phyloP scores from a whole-genome alignment of 2,797 vertebrate species.

The Fundulus diaphanus region DNA sequence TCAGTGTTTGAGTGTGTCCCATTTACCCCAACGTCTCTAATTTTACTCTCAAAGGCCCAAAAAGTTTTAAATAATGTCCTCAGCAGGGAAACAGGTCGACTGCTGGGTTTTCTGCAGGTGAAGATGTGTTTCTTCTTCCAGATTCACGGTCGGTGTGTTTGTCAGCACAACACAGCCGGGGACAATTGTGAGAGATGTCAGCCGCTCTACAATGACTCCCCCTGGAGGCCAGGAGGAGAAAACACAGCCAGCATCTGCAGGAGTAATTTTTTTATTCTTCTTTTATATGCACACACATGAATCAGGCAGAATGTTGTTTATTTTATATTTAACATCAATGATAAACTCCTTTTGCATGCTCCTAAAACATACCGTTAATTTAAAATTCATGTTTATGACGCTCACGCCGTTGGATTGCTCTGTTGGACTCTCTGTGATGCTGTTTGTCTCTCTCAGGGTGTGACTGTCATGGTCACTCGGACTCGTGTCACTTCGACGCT shows the following conservation, averaged over 20 bases:
- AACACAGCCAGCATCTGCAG: constrained; percentile 79
- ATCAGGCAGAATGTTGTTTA: neutral
- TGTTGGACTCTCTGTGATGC: neutral
- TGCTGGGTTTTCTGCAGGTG: neutral
- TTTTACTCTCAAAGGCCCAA: no score
- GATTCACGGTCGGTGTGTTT: constrained; percentile 88
- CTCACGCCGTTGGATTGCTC: neutral
- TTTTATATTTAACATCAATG: neutral
- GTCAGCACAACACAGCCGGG: constrained; percentile 88
- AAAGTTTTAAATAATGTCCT: neutral
- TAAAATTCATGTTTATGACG: neutral
- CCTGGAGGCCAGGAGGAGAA: constrained; percentile 87
- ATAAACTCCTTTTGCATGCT: neutral
- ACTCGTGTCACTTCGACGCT: constrained; percentile 86
- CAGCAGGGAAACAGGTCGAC: neutral
- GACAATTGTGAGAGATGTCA: constrained; percentile 88
- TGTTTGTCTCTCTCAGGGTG: constrained; percentile 74
- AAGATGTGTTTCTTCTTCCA: constrained; percentile 52
- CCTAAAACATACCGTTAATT: neutral
- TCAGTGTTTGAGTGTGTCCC: neutral
- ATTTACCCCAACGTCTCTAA: no score
- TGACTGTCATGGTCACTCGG: constrained; percentile 86
- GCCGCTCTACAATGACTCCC: constrained; percentile 88
- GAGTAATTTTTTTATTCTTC: constrained; percentile 65
- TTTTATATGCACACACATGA: neutral